Conservation (phyloP, 1,140 invertebrate genomes). For the Nasonia longicornis region DNA sequence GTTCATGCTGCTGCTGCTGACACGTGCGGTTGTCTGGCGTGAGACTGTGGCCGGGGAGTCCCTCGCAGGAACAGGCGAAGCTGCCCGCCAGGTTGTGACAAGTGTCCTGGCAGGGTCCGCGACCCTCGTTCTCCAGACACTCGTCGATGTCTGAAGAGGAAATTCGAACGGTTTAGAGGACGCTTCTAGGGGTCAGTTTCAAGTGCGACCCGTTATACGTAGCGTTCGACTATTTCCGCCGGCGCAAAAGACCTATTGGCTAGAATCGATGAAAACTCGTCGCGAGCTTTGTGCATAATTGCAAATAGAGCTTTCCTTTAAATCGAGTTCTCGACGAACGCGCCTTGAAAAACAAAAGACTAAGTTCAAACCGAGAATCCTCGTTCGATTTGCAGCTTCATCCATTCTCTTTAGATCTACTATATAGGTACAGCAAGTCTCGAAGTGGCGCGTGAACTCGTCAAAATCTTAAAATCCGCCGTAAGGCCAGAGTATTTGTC, state of each 20-base stretch:
- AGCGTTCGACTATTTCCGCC: too few relatives aligned
- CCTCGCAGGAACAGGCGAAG: slow-evolving; percentile 75
- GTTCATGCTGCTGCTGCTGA: slow-evolving; percentile 61
- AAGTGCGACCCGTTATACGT: too few relatives aligned
- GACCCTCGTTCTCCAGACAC: slow-evolving; percentile 74
- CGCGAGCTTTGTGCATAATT: too few relatives aligned
- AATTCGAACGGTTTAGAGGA: not conserved
- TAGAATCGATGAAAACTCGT: too few relatives aligned
- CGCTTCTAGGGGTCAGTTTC: too few relatives aligned
- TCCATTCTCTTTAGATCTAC: too few relatives aligned
- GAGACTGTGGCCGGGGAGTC: slow-evolving; percentile 71
- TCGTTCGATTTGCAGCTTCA: too few relatives aligned
- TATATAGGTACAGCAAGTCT: not conserved
- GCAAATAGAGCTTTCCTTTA: too few relatives aligned
- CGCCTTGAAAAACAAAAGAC: too few relatives aligned
- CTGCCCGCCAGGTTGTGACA: slow-evolving; percentile 77
- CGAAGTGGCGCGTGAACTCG: not conserved
- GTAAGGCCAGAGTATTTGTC: slow-evolving; percentile 8
- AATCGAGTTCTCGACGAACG: too few relatives aligned
- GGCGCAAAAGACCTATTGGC: too few relatives aligned
- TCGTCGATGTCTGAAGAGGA: slow-evolving; percentile 72
- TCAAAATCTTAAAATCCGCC: not conserved
- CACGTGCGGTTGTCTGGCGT: slow-evolving; percentile 71
- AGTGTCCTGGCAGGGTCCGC: slow-evolving; percentile 77
- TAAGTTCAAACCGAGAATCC: not conserved